Evolutionary conservation across 2,797 vertebrate species (phyloP).

Genomic region (Selene dorsalis): DNA sequence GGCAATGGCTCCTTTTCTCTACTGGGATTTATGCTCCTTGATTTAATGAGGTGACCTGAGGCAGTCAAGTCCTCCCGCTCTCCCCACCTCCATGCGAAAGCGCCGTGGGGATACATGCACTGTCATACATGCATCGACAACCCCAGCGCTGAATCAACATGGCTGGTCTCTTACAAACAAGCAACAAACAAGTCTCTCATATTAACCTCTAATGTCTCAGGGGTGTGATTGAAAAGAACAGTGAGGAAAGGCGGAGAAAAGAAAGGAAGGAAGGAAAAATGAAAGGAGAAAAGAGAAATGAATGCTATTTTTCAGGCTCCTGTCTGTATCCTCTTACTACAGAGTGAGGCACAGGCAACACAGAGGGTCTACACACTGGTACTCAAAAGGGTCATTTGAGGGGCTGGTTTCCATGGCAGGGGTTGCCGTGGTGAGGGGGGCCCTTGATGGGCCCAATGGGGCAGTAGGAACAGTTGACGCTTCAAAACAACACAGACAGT

Average conservation of each 20-base stretch:
- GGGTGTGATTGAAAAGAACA: constrained; percentile 9
- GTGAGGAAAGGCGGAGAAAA: constrained; percentile 6
- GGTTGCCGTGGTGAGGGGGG: constrained; percentile 79
- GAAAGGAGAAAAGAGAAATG: not conserved
- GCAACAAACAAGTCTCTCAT: not conserved
- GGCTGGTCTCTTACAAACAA: not conserved
- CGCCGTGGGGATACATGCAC: constrained; percentile 5
- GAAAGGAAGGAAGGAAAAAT: not conserved
- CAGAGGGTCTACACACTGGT: constrained; percentile 51
- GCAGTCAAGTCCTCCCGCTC: constrained; percentile 13
- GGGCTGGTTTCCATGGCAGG: constrained; percentile 80
- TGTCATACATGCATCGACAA: not conserved
- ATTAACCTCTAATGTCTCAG: not conserved
- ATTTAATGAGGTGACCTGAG: constrained; percentile 61
- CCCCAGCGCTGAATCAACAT: not conserved
- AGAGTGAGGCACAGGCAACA: constrained; percentile 33
- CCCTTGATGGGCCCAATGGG: constrained; percentile 66
- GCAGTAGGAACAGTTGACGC: constrained; percentile 54
- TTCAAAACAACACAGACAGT: constrained; percentile 59
- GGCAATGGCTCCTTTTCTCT: constrained; percentile 23
- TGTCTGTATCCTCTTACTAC: constrained; percentile 41
- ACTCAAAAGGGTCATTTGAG: constrained; percentile 73
- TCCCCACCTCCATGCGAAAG: not conserved
- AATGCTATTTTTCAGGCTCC: constrained; percentile 20
- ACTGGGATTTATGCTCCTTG: constrained; percentile 58